Evolutionary conservation across 1,140 invertebrate species (phyloP).

Genomic region (Periplaneta americana): DNA sequence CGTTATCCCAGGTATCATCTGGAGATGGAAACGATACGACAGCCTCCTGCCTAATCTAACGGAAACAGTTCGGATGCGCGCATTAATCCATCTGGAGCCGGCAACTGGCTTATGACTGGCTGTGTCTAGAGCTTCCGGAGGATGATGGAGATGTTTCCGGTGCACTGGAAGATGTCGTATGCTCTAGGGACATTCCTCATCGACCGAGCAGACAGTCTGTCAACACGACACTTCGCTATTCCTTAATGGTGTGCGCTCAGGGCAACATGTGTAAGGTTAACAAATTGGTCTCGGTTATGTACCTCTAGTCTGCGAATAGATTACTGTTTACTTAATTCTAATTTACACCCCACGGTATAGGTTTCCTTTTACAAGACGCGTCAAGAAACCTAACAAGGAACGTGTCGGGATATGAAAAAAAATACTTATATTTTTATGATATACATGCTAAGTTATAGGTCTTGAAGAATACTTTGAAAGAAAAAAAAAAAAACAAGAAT

Average conservation of each 20-base stretch:
- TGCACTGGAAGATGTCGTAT: neutral
- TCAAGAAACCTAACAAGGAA: too few species aligned
- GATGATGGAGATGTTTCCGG: neutral
- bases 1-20: too few species aligned
- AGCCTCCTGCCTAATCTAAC: neutral
- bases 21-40: too few species aligned
- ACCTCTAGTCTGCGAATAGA: too few species aligned
- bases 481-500: too few species aligned
- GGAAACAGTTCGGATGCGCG: neutral
- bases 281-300: neutral
- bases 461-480: too few species aligned
- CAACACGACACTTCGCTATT: neutral
- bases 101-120: neutral
- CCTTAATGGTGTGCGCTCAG: neutral
- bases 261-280: neutral
- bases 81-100: neutral
- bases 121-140: neutral
- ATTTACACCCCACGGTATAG: too few species aligned
- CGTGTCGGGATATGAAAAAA: too few species aligned
- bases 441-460: too few species aligned
- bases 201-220: neutral
- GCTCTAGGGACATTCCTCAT: neutral
- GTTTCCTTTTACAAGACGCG: too few species aligned
- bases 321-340: too few species aligned
- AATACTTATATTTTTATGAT: too few species aligned